A percentile compares a stretch with the other conserved stretches of the same genome.
These are phyloP conservation scores for Hippocampus zosterae DNA, from an alignment of 2,113 vertebrate genomes.

Conservation along the genomic window DNA sequence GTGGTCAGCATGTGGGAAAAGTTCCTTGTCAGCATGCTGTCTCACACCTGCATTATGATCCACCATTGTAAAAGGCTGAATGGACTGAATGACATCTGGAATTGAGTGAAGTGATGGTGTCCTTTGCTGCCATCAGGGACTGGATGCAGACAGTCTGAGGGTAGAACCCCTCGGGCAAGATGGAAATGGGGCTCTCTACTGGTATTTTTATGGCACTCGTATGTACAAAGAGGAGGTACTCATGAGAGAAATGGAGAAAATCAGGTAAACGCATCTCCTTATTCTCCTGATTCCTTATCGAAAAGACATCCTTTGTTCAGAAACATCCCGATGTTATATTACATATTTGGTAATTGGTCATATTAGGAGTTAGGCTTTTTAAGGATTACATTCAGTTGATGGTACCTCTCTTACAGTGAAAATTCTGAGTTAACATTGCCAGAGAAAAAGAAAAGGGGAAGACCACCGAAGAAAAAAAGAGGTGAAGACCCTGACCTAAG, in stretches of 20 bases:
- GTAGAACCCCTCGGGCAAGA: constrained; percentile 95
- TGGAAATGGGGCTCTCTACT: constrained; percentile 89
- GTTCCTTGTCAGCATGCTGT: too few species aligned
- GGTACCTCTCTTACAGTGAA: constrained; percentile 42
- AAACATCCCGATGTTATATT: too few species aligned
- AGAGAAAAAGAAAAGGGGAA: constrained; percentile 84
- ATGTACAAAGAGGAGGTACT: constrained; percentile 93
- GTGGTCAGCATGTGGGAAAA: too few species aligned
- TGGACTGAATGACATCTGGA: not conserved
- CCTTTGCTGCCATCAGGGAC: constrained; percentile 70
- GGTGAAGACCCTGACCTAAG: constrained; percentile 75
- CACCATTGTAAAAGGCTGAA: not conserved
- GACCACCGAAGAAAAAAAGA: constrained; percentile 89
- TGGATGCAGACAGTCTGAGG: constrained; percentile 92
- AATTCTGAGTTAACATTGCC: constrained; percentile 46
- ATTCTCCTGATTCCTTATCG: not conserved
- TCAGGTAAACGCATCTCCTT: constrained; percentile 67
- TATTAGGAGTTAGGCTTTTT: not conserved
- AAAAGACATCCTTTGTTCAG: not conserved
- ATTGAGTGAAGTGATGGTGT: not conserved
- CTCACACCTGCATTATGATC: not conserved
- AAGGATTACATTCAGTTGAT: too few species aligned
- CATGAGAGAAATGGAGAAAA: constrained; percentile 64
- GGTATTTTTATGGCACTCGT: constrained; percentile 97
- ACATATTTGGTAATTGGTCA: constrained; percentile 7